phyloP scores from a whole-genome alignment of 23 tunicate species.

The Styela plicata region DNA sequence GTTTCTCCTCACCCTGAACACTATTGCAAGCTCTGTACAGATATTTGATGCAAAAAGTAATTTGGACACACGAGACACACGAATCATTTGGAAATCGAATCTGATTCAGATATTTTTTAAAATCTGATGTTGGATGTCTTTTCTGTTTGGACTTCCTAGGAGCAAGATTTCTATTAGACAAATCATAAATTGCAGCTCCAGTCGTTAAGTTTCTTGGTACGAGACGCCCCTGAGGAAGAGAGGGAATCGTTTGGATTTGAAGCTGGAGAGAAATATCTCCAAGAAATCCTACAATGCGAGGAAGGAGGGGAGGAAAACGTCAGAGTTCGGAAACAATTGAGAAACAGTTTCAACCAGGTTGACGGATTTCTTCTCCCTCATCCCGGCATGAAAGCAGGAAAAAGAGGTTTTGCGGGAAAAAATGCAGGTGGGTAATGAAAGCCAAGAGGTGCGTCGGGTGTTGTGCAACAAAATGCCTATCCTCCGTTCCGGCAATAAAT shows the following conservation, averaged over 20 bases:
- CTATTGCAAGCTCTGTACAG: neutral
- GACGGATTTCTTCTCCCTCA: neutral
- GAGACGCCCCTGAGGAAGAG: neutral
- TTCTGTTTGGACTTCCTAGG: no score
- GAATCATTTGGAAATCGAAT: no score
- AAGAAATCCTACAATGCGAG: neutral
- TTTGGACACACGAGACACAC: no score
- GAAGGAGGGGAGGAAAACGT: neutral
- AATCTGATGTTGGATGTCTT: no score
- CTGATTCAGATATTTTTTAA: no score
- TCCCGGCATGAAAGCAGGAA: neutral
- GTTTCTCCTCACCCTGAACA: no score
- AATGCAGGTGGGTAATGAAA: neutral
- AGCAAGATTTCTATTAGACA: no score
- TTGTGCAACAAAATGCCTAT: no score
- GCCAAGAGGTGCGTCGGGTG: no score
- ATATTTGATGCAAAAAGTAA: neutral
- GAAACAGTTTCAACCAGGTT: neutral
- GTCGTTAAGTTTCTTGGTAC: neutral
- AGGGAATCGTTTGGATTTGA: neutral
- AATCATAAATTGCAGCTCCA: neutral
- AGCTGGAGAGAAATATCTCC: neutral
- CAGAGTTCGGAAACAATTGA: neutral
- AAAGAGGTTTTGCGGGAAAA: neutral
- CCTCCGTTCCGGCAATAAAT: no score